These are phyloP conservation scores for Egretta garzetta DNA, from an alignment of 2,113 vertebrate species.

Conservation along the genomic window DNA sequence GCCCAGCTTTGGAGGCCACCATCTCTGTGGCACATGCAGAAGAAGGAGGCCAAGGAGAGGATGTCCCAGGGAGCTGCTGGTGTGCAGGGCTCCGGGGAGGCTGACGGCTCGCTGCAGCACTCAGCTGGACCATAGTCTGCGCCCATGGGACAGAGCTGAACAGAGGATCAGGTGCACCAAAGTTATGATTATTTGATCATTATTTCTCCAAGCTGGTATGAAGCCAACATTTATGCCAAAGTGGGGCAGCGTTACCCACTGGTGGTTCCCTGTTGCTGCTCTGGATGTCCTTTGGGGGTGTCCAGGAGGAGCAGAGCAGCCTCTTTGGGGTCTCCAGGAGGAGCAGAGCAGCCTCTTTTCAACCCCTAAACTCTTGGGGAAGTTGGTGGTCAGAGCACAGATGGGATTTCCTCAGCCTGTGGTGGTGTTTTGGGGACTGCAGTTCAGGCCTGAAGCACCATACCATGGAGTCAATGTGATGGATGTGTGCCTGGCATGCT, in stretches of 20 bases:
- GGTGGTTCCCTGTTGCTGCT: not conserved
- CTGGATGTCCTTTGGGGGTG: not conserved
- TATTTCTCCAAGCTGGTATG: not conserved
- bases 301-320: not conserved
- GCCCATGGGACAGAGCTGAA: not conserved
- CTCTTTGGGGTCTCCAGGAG: not conserved
- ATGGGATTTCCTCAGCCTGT: not conserved
- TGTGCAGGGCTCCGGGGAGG: not conserved
- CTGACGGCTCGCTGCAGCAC: fast-evolving
- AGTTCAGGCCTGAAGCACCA: not conserved
- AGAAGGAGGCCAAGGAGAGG: not conserved
- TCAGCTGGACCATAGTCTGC: not conserved
- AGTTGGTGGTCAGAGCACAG: not conserved
- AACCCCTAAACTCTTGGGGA: not conserved
- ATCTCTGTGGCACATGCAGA: not conserved
- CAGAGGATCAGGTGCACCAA: not conserved
- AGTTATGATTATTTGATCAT: not conserved
- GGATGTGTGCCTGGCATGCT: not conserved
- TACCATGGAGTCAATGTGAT: not conserved
- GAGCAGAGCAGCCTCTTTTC: not conserved
- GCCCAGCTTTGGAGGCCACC: not conserved
- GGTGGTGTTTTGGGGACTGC: not conserved
- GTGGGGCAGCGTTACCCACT: not conserved
- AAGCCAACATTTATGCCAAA: not conserved
- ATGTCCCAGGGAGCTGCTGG: not conserved